These are phyloP conservation scores for Schizothorax lantsangensis DNA, from an alignment of 2,797 vertebrate genomes.

Conservation along the genomic window DNA sequence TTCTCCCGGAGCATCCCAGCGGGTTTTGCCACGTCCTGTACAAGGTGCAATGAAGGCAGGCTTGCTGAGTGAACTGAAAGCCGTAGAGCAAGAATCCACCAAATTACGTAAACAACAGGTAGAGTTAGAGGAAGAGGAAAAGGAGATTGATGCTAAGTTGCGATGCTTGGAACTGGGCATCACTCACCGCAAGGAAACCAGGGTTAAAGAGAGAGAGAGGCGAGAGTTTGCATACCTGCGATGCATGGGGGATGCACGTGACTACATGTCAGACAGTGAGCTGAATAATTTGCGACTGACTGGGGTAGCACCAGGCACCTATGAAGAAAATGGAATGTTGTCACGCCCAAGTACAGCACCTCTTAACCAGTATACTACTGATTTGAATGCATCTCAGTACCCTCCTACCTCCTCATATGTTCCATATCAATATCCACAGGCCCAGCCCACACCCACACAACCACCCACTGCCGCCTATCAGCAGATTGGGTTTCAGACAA, in stretches of 20 bases:
- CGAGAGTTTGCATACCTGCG: constrained; percentile 90
- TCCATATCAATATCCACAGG: constrained; percentile 85
- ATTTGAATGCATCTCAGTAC: constrained; percentile 80
- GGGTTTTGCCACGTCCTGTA: constrained; percentile 79
- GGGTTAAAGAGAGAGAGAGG: constrained; percentile 91
- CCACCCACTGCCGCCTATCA: constrained; percentile 82
- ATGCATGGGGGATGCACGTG: constrained; percentile 89
- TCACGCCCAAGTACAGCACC: constrained; percentile 82
- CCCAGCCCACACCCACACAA: constrained; percentile 78
- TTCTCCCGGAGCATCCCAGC: constrained; percentile 86
- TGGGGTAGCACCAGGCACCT: constrained; percentile 74
- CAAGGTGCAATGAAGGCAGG: constrained; percentile 92
- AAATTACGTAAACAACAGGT: constrained; percentile 98
- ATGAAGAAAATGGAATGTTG: constrained; percentile 80
- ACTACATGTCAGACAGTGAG: constrained; percentile 98
- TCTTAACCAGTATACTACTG: constrained; percentile 84
- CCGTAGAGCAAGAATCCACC: constrained; percentile 96
- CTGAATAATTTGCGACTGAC: constrained; percentile 91
- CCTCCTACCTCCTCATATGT: constrained; percentile 83
- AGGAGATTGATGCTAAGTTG: constrained; percentile 98
- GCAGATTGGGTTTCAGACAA: constrained; percentile 84
- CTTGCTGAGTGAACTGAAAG: constrained; percentile 92
- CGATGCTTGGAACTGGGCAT: constrained; percentile 97
- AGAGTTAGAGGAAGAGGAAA: constrained; percentile 97
- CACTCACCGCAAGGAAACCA: constrained; percentile 94